Percentiles rank a stretch among this genome's conserved stretches.
Conservation (phyloP, 92 coral and sea anemone genomes). For the Ricordea florida region DNA sequence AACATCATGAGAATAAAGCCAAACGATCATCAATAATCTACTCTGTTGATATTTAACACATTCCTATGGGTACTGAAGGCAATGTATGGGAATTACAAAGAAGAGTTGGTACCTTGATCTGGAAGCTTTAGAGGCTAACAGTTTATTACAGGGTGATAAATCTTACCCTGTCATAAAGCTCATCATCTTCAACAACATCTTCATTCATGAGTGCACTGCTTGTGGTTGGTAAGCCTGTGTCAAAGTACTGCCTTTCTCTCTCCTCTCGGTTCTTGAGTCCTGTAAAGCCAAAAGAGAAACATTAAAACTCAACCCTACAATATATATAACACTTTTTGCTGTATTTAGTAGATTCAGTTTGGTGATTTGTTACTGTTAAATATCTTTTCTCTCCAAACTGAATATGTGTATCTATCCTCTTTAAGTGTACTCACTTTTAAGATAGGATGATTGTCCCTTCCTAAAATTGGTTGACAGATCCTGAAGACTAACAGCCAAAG, state of each 20-base stretch:
- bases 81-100: not conserved
- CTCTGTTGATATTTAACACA: too few relatives aligned
- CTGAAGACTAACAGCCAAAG: constrained; percentile 92
- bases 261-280: constrained; percentile 95
- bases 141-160: not conserved
- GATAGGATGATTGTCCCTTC: constrained; percentile 91
- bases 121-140: not conserved
- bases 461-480: constrained; percentile 94
- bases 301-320: not conserved
- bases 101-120: not conserved
- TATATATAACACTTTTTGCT: too few relatives aligned
- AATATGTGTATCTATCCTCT: not conserved
- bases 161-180: constrained; percentile 90
- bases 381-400: not conserved
- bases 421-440: constrained; percentile 67
- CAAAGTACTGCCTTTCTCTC: constrained; percentile 94
- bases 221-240: constrained; percentile 88
- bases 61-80: too few relatives aligned
- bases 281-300: constrained; percentile 1
- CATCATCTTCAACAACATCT: constrained; percentile 87
- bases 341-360: too few relatives aligned
- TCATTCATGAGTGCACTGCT: constrained; percentile 98
- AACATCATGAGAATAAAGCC: too few relatives aligned
- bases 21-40: too few relatives aligned
- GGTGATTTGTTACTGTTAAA: too few relatives aligned